Conservation (phyloP, 2,797 vertebrate genomes). For the Clamator glandarius region DNA sequence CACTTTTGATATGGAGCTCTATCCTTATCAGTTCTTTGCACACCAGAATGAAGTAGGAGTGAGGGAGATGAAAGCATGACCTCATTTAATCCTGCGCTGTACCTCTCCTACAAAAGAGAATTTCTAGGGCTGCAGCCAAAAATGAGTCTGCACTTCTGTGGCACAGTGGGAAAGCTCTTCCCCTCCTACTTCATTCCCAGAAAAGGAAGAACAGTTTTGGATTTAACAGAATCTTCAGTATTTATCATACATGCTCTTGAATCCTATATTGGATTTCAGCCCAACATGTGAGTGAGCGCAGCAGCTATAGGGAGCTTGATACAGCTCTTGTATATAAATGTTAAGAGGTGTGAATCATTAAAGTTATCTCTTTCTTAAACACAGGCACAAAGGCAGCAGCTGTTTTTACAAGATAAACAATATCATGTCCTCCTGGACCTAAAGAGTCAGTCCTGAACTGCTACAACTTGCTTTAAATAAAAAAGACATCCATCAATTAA, state of each 20-base stretch:
- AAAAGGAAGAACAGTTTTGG: background rate
- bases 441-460: background rate
- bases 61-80: background rate
- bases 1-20: background rate
- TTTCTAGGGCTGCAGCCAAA: background rate
- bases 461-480: background rate
- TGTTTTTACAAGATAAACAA: conserved; percentile 18
- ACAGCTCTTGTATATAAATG: background rate
- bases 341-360: background rate
- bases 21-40: background rate
- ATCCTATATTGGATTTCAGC: background rate
- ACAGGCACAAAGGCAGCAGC: background rate
- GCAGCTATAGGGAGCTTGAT: background rate
- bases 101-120: background rate
- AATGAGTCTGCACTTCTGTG: background rate
- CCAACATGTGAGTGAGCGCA: background rate
- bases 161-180: background rate
- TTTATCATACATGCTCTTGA: background rate
- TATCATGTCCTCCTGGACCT: background rate
- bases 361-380: conserved; percentile 28
- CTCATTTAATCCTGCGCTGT: background rate
- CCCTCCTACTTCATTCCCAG: background rate
- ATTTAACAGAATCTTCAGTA: background rate
- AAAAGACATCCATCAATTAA: background rate
- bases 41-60: background rate